These are phyloP conservation scores for Clinocottus analis DNA, from an alignment of 2,113 vertebrate genomes.

Conservation along the genomic window DNA sequence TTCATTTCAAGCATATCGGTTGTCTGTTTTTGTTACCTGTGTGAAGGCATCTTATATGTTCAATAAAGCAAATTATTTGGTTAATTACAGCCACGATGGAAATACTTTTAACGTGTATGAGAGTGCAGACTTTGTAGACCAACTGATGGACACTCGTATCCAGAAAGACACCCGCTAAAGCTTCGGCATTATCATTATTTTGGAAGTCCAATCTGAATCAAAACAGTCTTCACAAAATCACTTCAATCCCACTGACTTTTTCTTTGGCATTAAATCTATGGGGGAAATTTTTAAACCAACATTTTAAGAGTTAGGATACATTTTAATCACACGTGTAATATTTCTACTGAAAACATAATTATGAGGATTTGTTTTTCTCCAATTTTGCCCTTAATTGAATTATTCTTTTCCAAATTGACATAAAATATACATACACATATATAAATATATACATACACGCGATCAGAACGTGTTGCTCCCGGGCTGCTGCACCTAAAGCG, in stretches of 20 bases:
- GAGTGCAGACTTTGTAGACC: not conserved
- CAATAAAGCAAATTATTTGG: constrained; percentile 80
- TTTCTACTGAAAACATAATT: constrained; percentile 5
- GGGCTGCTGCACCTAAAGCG: constrained; percentile 21
- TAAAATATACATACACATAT: too few relatives aligned
- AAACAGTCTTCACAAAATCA: not conserved
- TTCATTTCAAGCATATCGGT: constrained; percentile 95
- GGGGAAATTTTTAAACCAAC: not conserved
- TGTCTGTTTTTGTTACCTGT: constrained; percentile 86
- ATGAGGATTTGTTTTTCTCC: not conserved
- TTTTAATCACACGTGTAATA: not conserved
- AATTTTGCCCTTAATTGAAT: constrained; percentile 18
- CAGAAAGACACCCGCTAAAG: too few relatives aligned
- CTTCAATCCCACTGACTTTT: not conserved
- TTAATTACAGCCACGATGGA: constrained; percentile 57
- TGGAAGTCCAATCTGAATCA: not conserved
- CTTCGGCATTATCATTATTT: too few relatives aligned
- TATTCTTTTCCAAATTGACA: constrained; percentile 24
- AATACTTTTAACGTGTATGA: constrained; percentile 43
- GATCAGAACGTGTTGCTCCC: constrained; percentile 5
- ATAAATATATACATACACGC: too few relatives aligned
- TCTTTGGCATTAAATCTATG: not conserved
- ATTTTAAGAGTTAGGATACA: not conserved
- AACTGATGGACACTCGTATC: too few relatives aligned
- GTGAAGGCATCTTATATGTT: constrained; percentile 83